Evolutionary conservation across 2,797 vertebrate genomes (phyloP).

Genomic region (Sylvilagus floridanus): DNA sequence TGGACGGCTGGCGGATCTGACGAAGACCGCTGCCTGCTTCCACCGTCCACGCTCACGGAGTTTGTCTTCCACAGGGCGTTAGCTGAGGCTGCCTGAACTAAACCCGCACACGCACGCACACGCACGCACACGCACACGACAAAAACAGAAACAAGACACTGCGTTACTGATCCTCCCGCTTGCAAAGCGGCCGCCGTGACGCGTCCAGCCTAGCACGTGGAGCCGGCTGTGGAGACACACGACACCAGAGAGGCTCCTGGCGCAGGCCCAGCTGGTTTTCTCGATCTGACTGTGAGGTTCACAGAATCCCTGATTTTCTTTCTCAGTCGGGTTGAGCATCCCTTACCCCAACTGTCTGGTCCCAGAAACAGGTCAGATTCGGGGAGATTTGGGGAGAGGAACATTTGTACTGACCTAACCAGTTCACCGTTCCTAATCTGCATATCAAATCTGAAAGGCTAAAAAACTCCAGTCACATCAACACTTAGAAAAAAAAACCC

Average conservation of each 20-base stretch:
- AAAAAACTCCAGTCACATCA: too few relatives aligned
- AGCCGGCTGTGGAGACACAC: neutral
- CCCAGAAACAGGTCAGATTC: too few relatives aligned
- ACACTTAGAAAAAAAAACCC: too few relatives aligned
- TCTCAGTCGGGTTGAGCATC: neutral
- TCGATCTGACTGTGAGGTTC: neutral
- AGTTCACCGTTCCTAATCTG: too few relatives aligned
- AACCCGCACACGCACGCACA: conserved; percentile 58
- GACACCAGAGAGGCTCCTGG: neutral
- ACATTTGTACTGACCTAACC: too few relatives aligned
- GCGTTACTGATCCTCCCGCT: conserved; percentile 84
- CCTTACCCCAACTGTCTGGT: too few relatives aligned
- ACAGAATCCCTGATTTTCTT: neutral
- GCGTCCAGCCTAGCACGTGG: neutral
- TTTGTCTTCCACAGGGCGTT: conserved; percentile 94
- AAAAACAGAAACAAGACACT: conserved; percentile 88
- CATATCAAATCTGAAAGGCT: too few relatives aligned
- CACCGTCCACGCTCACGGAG: conserved; percentile 91
- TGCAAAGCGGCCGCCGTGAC: accelerated
- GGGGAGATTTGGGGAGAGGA: too few relatives aligned
- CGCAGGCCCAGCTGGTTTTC: neutral
- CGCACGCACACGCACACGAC: neutral
- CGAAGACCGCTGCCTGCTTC: conserved; percentile 96
- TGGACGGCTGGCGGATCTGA: conserved; percentile 99
- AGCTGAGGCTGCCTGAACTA: conserved; percentile 92